Conservation (phyloP, 2,888 invertebrate genomes). For the Myathropa florea region DNA sequence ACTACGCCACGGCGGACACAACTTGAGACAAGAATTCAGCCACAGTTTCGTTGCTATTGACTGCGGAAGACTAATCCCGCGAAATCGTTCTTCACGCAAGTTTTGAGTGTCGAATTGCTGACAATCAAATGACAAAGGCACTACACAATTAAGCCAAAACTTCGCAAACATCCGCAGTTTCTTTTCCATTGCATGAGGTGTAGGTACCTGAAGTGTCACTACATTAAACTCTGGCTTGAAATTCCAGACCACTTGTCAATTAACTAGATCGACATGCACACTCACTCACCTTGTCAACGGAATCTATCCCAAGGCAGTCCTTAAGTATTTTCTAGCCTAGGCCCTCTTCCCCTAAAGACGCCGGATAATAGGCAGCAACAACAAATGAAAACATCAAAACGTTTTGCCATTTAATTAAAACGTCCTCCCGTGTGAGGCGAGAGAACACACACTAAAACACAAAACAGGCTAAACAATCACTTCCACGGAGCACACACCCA, state of each 20-base stretch:
- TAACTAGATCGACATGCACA: neutral
- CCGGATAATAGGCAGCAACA: slow-evolving; percentile 12
- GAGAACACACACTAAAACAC: neutral
- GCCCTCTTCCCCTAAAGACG: neutral
- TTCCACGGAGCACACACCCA: neutral
- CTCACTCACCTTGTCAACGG: neutral
- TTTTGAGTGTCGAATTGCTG: too few species aligned
- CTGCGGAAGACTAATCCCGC: too few species aligned
- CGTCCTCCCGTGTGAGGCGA: slow-evolving; percentile 13
- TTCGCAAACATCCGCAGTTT: too few species aligned
- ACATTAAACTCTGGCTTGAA: neutral
- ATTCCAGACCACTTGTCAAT: neutral
- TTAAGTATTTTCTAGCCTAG: neutral
- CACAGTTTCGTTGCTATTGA: too few species aligned
- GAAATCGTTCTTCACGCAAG: too few species aligned
- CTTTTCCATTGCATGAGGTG: too few species aligned
- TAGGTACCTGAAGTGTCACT: neutral
- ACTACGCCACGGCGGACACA: too few species aligned
- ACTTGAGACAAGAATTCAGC: too few species aligned
- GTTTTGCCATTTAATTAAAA: slow-evolving; percentile 48
- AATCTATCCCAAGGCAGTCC: neutral
- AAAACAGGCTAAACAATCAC: slow-evolving; percentile 20
- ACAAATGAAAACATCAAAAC: slow-evolving; percentile 40
- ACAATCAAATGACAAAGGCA: too few species aligned
- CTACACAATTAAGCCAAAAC: too few species aligned